Evolutionary conservation across 2,797 vertebrate genomes (phyloP).

Genomic region (Sandelia bainsii): DNA sequence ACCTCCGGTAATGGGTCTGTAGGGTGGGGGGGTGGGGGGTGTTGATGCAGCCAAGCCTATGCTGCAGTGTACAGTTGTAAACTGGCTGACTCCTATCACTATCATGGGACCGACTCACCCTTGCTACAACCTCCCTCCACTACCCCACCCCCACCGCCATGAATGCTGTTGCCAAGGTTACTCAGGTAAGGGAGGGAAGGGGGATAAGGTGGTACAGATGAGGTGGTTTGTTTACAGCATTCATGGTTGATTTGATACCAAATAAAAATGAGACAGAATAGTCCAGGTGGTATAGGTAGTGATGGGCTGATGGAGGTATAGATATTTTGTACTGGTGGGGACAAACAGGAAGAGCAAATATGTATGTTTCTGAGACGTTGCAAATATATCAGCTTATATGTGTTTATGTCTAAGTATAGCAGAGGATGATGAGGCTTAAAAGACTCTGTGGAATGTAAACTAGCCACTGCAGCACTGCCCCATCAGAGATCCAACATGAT

Average conservation of each 20-base stretch:
- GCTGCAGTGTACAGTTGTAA: constrained; percentile 60
- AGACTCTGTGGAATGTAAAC: constrained; percentile 79
- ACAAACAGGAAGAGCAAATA: constrained; percentile 15
- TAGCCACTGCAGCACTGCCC: constrained; percentile 69
- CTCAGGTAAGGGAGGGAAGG: constrained; percentile 10
- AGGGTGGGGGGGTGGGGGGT: neutral
- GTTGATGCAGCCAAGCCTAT: neutral
- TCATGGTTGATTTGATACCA: constrained; percentile 37
- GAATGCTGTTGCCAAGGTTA: constrained; percentile 73
- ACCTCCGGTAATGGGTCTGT: constrained; percentile 69
- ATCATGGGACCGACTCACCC: constrained; percentile 36
- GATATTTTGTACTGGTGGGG: neutral
- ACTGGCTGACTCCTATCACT: constrained; percentile 29
- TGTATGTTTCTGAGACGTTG: constrained; percentile 26
- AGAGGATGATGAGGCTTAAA: constrained; percentile 63
- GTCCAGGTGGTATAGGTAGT: neutral
- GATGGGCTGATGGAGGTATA: constrained; percentile 4
- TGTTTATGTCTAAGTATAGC: constrained; percentile 36
- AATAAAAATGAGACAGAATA: constrained; percentile 23
- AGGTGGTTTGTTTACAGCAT: constrained; percentile 58
- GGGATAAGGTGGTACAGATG: constrained; percentile 48
- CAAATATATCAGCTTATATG: constrained; percentile 26
- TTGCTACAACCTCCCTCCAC: constrained; percentile 28
- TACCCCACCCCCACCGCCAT: neutral
- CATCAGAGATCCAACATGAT: constrained; percentile 28